phyloP scores from a whole-genome alignment of 1,140 invertebrate genomes.

The Limonius californicus region DNA sequence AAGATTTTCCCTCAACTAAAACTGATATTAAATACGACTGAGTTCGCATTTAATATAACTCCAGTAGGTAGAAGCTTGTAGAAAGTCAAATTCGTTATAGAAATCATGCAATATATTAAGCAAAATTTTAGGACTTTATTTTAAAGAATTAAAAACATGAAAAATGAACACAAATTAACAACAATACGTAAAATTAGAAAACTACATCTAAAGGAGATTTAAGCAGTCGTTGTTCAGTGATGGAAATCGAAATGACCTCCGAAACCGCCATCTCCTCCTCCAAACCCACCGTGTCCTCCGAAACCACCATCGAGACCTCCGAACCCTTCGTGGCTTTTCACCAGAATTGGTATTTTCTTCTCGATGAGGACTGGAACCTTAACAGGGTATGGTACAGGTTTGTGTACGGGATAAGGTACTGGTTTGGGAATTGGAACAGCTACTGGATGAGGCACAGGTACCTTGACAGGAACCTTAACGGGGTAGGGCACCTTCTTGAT shows the following conservation, averaged over 20 bases:
- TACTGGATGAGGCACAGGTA: constrained; percentile 49
- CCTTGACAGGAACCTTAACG: constrained; percentile 35
- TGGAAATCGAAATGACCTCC: not conserved
- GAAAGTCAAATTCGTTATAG: too few species aligned
- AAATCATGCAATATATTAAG: not conserved
- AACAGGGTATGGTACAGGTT: constrained; percentile 50
- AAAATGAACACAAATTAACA: not conserved
- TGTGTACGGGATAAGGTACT: constrained; percentile 53
- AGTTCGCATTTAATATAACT: too few species aligned
- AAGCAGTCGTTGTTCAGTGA: constrained; percentile 1
- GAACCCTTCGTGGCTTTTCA: constrained; percentile 37
- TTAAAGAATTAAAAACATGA: not conserved
- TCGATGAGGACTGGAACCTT: constrained; percentile 56
- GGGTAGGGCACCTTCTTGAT: constrained; percentile 41
- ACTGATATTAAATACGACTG: too few species aligned
- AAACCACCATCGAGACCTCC: constrained; percentile 6
- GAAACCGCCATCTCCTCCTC: constrained; percentile 11
- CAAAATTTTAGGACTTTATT: not conserved
- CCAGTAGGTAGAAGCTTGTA: too few species aligned
- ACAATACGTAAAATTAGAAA: not conserved
- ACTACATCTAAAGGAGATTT: not conserved
- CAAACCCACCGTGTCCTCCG: constrained; percentile 23
- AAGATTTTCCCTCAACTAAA: too few species aligned
- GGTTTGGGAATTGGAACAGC: constrained; percentile 58
- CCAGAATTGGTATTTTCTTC: constrained; percentile 46